Evolutionary conservation across 2,113 vertebrate genomes (phyloP).

Genomic region (Dunckerocampus dactyliophorus): DNA sequence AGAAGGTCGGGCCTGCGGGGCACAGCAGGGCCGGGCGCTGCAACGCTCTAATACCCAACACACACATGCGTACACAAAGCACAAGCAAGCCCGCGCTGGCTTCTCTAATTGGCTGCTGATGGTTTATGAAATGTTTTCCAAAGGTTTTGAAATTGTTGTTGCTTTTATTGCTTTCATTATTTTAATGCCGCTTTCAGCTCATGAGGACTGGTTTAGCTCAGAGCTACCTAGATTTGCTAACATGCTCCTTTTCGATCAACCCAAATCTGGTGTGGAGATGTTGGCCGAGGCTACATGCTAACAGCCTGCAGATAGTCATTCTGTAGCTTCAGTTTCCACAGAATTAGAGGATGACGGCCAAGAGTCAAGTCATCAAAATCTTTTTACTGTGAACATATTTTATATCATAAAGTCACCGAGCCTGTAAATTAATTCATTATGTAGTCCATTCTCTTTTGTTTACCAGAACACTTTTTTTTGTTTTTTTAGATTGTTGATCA

Average conservation of each 20-base stretch:
- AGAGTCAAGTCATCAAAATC: neutral
- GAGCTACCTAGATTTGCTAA: conserved; percentile 53
- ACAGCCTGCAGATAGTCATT: conserved; percentile 9
- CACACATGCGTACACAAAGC: conserved; percentile 54
- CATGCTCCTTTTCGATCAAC: conserved; percentile 59
- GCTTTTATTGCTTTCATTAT: conserved; percentile 80
- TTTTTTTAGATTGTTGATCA: no score
- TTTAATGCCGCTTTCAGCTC: conserved; percentile 67
- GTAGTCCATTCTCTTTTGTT: no score
- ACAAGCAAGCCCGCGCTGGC: conserved; percentile 76
- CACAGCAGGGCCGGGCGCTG: conserved; percentile 93
- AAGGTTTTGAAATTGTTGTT: conserved; percentile 83
- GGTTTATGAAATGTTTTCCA: conserved; percentile 91
- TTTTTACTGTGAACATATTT: neutral
- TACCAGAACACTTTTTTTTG: no score
- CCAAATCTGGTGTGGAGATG: conserved; percentile 22
- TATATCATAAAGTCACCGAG: no score
- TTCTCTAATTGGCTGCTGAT: conserved; percentile 99
- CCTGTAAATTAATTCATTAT: no score
- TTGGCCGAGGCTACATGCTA: conserved; percentile 32
- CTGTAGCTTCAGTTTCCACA: conserved; percentile 1
- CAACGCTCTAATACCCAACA: conserved; percentile 95
- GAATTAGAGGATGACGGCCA: neutral
- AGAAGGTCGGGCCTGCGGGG: conserved; percentile 99
- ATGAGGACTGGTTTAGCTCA: conserved; percentile 54